Evolutionary conservation across 1,140 invertebrate species (phyloP).

Genomic region (Maniola jurtina): DNA sequence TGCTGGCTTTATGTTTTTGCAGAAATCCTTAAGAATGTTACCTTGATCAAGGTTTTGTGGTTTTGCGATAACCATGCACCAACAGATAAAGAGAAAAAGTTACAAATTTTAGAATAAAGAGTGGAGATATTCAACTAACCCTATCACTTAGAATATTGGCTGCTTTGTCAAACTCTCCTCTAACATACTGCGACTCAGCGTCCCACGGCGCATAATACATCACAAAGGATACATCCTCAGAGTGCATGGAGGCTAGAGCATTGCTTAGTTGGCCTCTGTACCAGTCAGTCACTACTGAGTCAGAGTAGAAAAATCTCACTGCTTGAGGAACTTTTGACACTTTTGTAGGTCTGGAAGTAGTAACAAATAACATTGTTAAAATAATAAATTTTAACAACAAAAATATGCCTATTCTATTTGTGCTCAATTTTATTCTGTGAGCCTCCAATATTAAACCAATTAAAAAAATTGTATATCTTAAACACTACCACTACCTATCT

Average conservation of each 20-base stretch:
- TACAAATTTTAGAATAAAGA: no score
- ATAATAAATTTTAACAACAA: no score
- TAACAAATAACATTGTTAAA: background rate
- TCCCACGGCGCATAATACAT: conserved; percentile 96
- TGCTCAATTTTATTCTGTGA: no score
- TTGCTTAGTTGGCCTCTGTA: conserved; percentile 84
- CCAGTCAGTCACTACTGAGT: conserved; percentile 85
- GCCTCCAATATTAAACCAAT: no score
- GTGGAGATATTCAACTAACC: conserved; percentile 68
- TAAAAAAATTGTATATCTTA: no score
- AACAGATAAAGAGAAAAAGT: no score
- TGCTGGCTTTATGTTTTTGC: no score
- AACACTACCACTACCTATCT: no score
- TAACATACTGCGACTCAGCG: conserved; percentile 86
- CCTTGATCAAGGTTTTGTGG: no score
- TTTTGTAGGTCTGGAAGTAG: conserved; percentile 82
- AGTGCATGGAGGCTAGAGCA: conserved; percentile 80
- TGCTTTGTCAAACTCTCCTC: conserved; percentile 85
- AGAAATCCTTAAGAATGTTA: no score
- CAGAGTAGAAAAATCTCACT: conserved; percentile 84
- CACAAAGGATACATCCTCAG: conserved; percentile 86
- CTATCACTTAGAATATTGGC: conserved; percentile 84
- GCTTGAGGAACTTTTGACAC: conserved; percentile 83
- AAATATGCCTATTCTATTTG: no score
- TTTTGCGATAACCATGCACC: no score